Percentiles rank a stretch among this genome's conserved stretches.
Conservation (phyloP, 2,888 invertebrate genomes). For the Macrophya alboannulata region DNA sequence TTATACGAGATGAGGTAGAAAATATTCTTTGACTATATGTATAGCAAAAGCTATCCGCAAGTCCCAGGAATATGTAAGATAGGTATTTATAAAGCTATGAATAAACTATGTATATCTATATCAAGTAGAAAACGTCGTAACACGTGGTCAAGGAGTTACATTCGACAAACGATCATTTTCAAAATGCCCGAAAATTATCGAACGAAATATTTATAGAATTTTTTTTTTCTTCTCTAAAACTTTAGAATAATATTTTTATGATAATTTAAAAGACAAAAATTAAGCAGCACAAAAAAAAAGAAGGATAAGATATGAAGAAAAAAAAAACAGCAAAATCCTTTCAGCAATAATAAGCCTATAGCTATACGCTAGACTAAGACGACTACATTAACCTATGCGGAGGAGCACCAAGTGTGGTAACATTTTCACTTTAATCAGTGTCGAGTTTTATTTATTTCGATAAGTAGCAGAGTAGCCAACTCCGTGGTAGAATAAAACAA, state of each 20-base stretch:
- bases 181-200: background rate
- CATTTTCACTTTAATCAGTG: slow-evolving; percentile 15
- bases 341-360: background rate
- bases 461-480: slow-evolving; percentile 22
- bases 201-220: background rate
- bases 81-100: slow-evolving; percentile 49
- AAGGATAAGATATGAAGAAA: background rate
- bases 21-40: slow-evolving; percentile 26
- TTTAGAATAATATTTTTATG: no score
- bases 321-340: background rate
- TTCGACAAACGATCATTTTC: background rate
- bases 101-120: slow-evolving; percentile 18
- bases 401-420: slow-evolving; percentile 7
- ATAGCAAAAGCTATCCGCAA: background rate
- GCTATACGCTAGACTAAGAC: background rate
- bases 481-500: background rate
- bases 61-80: slow-evolving; percentile 8
- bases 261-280: background rate
- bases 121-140: background rate
- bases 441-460: slow-evolving; percentile 26
- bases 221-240: background rate
- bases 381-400: background rate
- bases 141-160: background rate
- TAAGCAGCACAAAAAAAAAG: background rate
- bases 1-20: background rate